Evolutionary conservation across 2,113 vertebrate genomes (phyloP).

Genomic region (Synodontis membranacea): DNA sequence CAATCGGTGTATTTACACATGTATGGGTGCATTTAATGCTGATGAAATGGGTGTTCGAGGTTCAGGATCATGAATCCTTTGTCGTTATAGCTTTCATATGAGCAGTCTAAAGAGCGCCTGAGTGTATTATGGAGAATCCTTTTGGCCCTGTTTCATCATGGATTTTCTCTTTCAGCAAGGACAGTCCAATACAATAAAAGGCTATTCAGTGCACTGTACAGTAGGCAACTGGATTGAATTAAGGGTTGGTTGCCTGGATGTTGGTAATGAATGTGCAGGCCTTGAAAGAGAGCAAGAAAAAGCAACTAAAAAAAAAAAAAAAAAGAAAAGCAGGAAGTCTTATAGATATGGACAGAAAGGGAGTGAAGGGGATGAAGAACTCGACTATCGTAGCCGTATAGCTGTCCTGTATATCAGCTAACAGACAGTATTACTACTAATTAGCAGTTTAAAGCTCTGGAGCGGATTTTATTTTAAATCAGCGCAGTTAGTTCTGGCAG

Average conservation of each 20-base stretch:
- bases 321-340: neutral
- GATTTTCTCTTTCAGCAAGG: neutral
- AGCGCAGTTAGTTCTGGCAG: neutral
- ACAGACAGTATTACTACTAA: neutral
- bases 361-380: neutral
- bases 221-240: neutral
- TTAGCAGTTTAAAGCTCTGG: neutral
- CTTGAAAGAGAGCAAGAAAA: slow-evolving; percentile 13
- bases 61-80: neutral
- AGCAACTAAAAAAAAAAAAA: neutral
- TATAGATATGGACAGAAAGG: neutral
- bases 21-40: neutral
- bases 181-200: neutral
- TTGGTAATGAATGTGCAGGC: neutral
- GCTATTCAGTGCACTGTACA: neutral
- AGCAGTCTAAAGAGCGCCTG: neutral
- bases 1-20: neutral
- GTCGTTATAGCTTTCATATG: neutral
- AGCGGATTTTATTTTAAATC: slow-evolving; percentile 25
- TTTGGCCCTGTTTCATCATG: neutral
- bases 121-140: neutral
- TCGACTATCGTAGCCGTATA: neutral
- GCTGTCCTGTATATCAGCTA: neutral
- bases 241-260: slow-evolving; percentile 15
- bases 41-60: neutral